Evolutionary conservation across 2,113 vertebrate species (phyloP), one percentile per base, ranked within the genome.

Genomic region (Cyrtonyx montezumae): DNA sequence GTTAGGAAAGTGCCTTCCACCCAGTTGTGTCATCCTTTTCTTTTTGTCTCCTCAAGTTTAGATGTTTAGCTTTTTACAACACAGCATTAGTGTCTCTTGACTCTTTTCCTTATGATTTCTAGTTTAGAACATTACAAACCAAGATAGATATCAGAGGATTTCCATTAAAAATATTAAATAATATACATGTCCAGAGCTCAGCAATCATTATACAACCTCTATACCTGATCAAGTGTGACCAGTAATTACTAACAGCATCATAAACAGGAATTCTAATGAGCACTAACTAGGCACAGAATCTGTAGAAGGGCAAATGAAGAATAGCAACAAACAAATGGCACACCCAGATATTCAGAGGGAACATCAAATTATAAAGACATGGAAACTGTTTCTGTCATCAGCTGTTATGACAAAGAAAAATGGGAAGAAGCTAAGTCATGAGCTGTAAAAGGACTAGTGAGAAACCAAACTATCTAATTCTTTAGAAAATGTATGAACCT

Each of bases 41-140:
- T 18, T 67, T 61, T 23, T 32, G 0, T 20, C 26, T 73, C 20
- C 11, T 51, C 8, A 23, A 32, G 21, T 3, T 75, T 77, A 79
- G 9, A 11, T 9, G 11, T 34, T 14, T 22, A 63, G 5, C 1
- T 1, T 58, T 76, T 51, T n/a, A 28, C 21, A 76, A 28, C 34
- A 56, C 14, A n/a, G 16, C 14, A 63, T 58, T 37, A 43, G 73
- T 30, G 1, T 30, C 5, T 65, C 21, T 3, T 30, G 5, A 45
- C 2, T 43, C 30, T 67, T 46, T 53, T 73, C 15, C 17, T 51
- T 43, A 17, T 7, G 36, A 6, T 23, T 79, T 36, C 8, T 23
- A 20, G 4, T 58, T 84, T 36, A 18, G 8, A n/a, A 25, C 8
- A 1, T 59, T 67, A 26, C 6, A 55, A 9, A 13, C 8, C 0